phyloP scores from a whole-genome alignment of 2,888 invertebrate species.

The Hydriomena furcata region DNA sequence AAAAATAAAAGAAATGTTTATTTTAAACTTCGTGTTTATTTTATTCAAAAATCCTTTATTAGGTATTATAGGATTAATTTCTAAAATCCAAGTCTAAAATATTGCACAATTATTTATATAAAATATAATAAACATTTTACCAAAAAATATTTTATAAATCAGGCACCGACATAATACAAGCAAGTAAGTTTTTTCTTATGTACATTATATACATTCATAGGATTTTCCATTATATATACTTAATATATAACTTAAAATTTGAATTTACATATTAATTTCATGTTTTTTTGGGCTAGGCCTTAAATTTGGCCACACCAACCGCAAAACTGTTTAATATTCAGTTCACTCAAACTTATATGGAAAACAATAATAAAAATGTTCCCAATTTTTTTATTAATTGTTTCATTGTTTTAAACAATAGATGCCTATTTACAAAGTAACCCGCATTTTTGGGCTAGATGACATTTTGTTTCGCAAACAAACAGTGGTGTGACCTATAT shows the following conservation, averaged over 20 bases:
- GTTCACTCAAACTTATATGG: too few relatives aligned
- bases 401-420: too few relatives aligned
- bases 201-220: background rate
- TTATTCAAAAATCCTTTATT: constrained; percentile 18
- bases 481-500: too few relatives aligned
- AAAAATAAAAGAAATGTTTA: background rate
- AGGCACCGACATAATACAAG: constrained; percentile 30
- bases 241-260: too few relatives aligned
- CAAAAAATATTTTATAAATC: constrained; percentile 29
- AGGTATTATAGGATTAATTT: constrained; percentile 1
- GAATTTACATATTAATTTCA: too few relatives aligned
- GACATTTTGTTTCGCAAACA: too few relatives aligned
- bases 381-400: too few relatives aligned
- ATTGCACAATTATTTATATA: constrained; percentile 29
- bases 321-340: too few relatives aligned
- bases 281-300: background rate
- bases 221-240: too few relatives aligned
- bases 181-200: background rate
- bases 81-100: constrained; percentile 17
- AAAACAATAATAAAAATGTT: too few relatives aligned
- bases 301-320: background rate
- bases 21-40: constrained; percentile 4
- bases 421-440: too few relatives aligned
- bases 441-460: too few relatives aligned
- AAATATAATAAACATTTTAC: constrained; percentile 22